Conservation (phyloP, 2,797 vertebrate species). For the Holocentrus rufus region DNA sequence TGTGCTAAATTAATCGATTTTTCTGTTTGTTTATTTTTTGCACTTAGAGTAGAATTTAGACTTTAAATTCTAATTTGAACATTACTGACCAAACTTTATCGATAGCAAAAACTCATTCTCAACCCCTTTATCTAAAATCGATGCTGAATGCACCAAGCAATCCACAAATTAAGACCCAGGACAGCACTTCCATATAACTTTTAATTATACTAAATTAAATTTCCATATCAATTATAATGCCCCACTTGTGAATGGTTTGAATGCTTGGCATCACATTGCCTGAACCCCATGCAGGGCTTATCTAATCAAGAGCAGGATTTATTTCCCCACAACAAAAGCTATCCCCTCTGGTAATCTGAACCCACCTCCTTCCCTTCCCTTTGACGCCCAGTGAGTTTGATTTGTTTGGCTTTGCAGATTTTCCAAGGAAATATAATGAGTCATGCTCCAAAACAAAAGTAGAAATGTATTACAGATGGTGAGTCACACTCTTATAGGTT, state of each 20-base stretch:
- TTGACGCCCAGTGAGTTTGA: slow-evolving; percentile 48
- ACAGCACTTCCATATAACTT: slow-evolving; percentile 21
- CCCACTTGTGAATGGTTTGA: slow-evolving; percentile 41
- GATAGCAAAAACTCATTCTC: too few species aligned
- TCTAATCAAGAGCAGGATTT: slow-evolving; percentile 62
- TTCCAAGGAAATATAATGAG: slow-evolving; percentile 50
- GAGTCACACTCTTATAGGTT: slow-evolving; percentile 30
- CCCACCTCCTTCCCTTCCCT: slow-evolving; percentile 20
- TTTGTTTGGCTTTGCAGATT: slow-evolving; percentile 56
- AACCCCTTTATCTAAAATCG: slow-evolving; percentile 3
- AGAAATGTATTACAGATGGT: slow-evolving; percentile 33
- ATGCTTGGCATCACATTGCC: slow-evolving; percentile 34
- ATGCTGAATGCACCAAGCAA: slow-evolving; percentile 10
- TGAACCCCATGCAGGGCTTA: slow-evolving; percentile 43
- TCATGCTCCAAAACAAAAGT: slow-evolving; percentile 39
- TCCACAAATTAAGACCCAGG: slow-evolving; percentile 7
- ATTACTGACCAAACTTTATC: neutral
- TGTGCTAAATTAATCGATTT: neutral
- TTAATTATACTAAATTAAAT: slow-evolving; percentile 43
- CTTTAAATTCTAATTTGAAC: too few species aligned
- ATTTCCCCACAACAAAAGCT: slow-evolving; percentile 59
- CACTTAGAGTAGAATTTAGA: too few species aligned
- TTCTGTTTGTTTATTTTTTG: too few species aligned
- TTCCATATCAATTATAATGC: slow-evolving; percentile 48
- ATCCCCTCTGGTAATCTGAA: slow-evolving; percentile 43